Evolutionary conservation across 1,140 invertebrate species (phyloP).

Genomic region (Trypoxylus dichotomus): DNA sequence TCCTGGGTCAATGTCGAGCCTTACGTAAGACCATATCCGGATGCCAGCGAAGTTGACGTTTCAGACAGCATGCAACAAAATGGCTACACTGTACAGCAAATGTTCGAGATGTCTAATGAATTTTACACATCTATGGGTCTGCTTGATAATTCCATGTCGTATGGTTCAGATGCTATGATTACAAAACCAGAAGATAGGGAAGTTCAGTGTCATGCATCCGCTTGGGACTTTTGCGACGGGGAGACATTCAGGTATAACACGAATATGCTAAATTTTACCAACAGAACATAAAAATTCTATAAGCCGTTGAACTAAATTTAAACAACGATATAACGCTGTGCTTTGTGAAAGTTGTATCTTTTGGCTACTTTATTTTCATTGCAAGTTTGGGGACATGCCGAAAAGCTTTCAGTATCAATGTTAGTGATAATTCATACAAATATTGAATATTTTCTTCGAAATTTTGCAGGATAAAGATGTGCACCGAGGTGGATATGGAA

Average conservation of each 20-base stretch:
- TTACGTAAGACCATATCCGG: slow-evolving; percentile 73
- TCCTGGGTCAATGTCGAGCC: slow-evolving; percentile 78
- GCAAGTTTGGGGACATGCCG: too few species aligned
- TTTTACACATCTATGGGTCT: slow-evolving; percentile 58
- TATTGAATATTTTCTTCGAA: background rate
- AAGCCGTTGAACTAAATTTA: too few species aligned
- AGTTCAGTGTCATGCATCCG: slow-evolving; percentile 74
- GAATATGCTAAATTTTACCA: background rate
- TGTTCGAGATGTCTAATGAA: slow-evolving; percentile 57
- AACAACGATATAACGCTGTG: too few species aligned
- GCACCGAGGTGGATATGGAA: slow-evolving; percentile 66
- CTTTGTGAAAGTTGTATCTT: too few species aligned
- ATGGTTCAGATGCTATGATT: slow-evolving; percentile 53
- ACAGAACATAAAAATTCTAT: too few species aligned
- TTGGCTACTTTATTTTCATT: too few species aligned
- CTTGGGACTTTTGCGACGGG: slow-evolving; percentile 77
- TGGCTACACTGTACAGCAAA: slow-evolving; percentile 51
- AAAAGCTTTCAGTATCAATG: too few species aligned
- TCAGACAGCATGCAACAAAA: slow-evolving; percentile 69
- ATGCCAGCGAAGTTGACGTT: slow-evolving; percentile 72
- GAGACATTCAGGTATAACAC: slow-evolving; percentile 61
- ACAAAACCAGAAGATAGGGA: slow-evolving; percentile 67
- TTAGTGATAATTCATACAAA: too few species aligned
- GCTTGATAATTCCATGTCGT: slow-evolving; percentile 49
- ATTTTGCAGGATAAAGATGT: slow-evolving; percentile 74